Evolutionary conservation across 2,888 invertebrate genomes (phyloP), one percentile per base, ranked within the genome.

Genomic region (Tetranychus piercei): DNA sequence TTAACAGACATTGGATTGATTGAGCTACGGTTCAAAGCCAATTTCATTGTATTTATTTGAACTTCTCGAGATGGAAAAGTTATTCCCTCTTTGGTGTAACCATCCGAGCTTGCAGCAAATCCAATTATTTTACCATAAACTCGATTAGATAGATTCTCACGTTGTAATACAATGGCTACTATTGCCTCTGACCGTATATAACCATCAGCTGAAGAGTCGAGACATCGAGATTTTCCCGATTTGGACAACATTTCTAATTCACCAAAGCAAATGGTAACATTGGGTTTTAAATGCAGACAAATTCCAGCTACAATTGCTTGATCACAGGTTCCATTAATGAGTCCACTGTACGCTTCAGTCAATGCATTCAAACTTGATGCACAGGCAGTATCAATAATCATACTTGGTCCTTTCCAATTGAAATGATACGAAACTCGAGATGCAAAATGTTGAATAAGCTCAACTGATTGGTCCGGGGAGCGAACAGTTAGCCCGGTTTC

Each of bases 71-170:
- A 86, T 1, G 93, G 93, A 82, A 86, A 92, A 1, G 92, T 92
- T 80, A 92, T 90, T 74, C 94, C 95, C 83, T 91, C 89, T 79
- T 88, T 89, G 84, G 95, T 96, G 84, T 86, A 84, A 66, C 97
- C 97, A 83, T 97, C 97, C 1, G 91, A 91, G 84, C 97, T 97
- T 73, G 88, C 89, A 82, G 90, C 91, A 55, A 91, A 89, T 81
- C 92, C 91, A 76, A 96, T 85, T 77, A 95, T 86, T 0, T 90
- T 88, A 43, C 92, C 90, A 83, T 95, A 95, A 11, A 90, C 87
- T 64, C 73, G 86, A 7, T 94, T 91, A 71, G 84, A 85, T 64
- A 87, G 85, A 34, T 86, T 86, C 79, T 88, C 86, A 79, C 88
- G 89, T 81, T 92, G 92, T 23, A 93, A 81, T 79, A 88, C 87